These are phyloP conservation scores for Kryptolebias marmoratus DNA, from an alignment of 2,113 vertebrate genomes.

Conservation along the genomic window DNA sequence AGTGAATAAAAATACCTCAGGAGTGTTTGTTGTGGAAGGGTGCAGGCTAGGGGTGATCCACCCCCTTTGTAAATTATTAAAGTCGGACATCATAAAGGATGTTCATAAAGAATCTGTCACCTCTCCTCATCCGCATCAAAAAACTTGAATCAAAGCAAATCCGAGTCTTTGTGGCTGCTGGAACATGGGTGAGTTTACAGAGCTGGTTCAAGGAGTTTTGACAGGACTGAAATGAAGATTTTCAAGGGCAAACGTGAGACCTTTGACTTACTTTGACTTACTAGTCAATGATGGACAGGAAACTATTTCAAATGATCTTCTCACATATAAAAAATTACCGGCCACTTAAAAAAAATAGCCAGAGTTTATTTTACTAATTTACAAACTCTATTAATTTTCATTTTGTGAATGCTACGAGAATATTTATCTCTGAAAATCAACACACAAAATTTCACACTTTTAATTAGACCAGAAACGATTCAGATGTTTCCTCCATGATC, in stretches of 20 bases:
- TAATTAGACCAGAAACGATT: no score
- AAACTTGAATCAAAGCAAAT: conserved; percentile 38
- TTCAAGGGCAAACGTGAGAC: conserved; percentile 2
- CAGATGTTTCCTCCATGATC: no score
- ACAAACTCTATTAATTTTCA: no score
- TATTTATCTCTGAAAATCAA: no score
- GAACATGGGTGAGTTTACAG: conserved; percentile 1
- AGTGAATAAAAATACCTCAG: conserved; percentile 19
- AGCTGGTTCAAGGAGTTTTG: not conserved
- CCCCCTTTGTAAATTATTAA: conserved; percentile 28
- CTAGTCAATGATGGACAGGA: not conserved
- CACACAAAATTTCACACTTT: no score
- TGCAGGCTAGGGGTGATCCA: not conserved
- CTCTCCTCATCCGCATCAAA: conserved; percentile 38
- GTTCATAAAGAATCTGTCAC: conserved; percentile 34
- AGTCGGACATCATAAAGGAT: conserved; percentile 44
- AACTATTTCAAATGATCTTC: not conserved
- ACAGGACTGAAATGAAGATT: not conserved
- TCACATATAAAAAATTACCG: not conserved
- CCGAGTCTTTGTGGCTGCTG: not conserved
- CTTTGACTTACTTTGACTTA: conserved; percentile 19
- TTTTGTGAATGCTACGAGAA: no score
- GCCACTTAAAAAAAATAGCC: not conserved
- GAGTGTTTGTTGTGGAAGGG: conserved; percentile 20
- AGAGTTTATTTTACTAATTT: no score